Evolutionary conservation across 2,888 invertebrate species (phyloP).

Genomic region (Scrobipalpa costella): DNA sequence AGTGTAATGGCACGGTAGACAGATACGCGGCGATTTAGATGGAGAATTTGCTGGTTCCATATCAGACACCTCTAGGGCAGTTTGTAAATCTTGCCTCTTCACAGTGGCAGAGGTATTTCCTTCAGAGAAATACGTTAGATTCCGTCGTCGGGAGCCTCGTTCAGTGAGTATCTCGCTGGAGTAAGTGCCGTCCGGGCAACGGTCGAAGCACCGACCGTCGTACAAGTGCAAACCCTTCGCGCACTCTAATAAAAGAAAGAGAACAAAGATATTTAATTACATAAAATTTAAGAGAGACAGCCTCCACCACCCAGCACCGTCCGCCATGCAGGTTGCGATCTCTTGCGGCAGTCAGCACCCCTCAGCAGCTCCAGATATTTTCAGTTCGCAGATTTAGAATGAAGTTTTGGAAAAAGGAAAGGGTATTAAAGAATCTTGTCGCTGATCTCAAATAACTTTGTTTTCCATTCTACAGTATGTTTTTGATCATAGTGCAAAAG

Average conservation of each 20-base stretch:
- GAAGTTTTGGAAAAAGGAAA: conserved; percentile 49
- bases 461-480: conserved; percentile 24
- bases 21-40: conserved; percentile 66
- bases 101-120: conserved; percentile 36
- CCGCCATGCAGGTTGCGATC: conserved; percentile 72
- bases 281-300: conserved; percentile 48
- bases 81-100: conserved; percentile 57
- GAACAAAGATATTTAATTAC: conserved; percentile 65
- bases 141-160: conserved; percentile 68
- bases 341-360: conserved; percentile 51
- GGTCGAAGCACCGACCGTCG: conserved; percentile 81
- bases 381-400: conserved; percentile 51
- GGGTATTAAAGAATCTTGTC: conserved; percentile 71
- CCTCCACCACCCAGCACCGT: conserved; percentile 74
- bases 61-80: conserved; percentile 62
- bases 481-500: conserved; percentile 25
- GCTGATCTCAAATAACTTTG: conserved; percentile 79
- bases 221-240: conserved; percentile 81
- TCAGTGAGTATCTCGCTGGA: conserved; percentile 66
- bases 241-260: conserved; percentile 84
- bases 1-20: conserved; percentile 87
- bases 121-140: conserved; percentile 61
- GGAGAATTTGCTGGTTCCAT: conserved; percentile 52
- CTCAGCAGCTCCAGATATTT: conserved; percentile 60
- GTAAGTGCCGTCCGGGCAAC: conserved; percentile 80